Base-by-base conservation (phyloP, 2,888 invertebrate species). In the Lithosia quadra region DNA sequence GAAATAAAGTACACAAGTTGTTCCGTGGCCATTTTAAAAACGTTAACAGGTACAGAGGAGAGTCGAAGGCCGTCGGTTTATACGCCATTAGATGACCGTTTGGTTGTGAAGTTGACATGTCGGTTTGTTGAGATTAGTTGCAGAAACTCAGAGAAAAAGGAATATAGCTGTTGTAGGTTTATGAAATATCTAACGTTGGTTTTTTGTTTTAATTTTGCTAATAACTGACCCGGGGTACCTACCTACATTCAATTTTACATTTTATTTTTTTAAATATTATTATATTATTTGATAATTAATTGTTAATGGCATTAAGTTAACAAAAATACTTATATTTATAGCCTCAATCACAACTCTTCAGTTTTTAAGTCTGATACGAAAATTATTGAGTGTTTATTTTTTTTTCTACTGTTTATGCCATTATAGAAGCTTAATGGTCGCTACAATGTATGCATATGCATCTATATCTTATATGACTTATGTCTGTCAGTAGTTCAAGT, bases 41-140 rank as follows among this genome's bases (percentile, higher is more conserved):
- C 80, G 80, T 84, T 86, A 86, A 88, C 82, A 83, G 73, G 57
- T 56, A 49, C 60, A 64, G 72, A 77, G 74, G 68, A 73, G 80
- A 78, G 78, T 76, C 81, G 78, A 68, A 77, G 77, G 60, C 77
- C 82, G 76, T 77, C 82, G 69, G 71, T 88, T 88, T 85, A 88
- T 84, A 80, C 75, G 77, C 87, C 84, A 88, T 91, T 90, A 89
- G 84, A 84, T 84, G 88, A 88, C 88, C 84, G 88, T 89, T 90
- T 85, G 84, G 79, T 80, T 85, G 84, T 91, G 87, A 90, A 88
- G 85, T 89, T 88, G 90, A 90, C 90, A 88, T 88, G 86, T 86
- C 84, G 83, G 72, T 79, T 83, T 84, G 82, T 91, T 86, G 88
- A 91, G 88, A 90, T 91, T 90, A 88, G 13, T 13, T 15, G 18